Evolutionary conservation across 2,113 vertebrate genomes (phyloP), one percentile per base, ranked within the genome.

Genomic region (Orycteropus afer): DNA sequence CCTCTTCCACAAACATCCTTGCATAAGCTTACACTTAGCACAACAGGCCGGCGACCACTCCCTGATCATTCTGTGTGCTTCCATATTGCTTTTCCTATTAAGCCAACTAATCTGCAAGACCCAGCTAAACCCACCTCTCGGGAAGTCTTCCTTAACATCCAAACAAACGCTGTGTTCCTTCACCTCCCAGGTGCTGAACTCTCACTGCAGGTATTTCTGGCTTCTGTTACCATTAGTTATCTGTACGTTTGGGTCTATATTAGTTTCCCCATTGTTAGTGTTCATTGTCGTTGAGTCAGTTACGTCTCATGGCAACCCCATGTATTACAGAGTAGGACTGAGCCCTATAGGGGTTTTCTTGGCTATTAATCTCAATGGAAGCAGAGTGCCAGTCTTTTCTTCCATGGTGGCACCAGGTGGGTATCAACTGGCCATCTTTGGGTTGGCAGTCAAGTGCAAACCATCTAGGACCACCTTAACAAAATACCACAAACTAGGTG

Each of bases 171-270:
- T 49, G 61, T 13, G 15, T 18, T 34, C 76, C 57, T 73, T 42
- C 9, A 57, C 37, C 4, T 25, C 11, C 9, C 85, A 22, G 15
- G 37, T 0, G 1, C 93, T 61, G 25, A 32, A 3, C 23, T 27
- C 77, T 34, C n/a, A 5, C 8, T 5, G 34, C 3, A 2, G 45
- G n/a, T 9, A 10, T 55, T 61, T 79, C 79, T 51, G 59, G 47
- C 37, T 7, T 37, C 77, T 3, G 23, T 5, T 1, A 2, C 53
- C n/a, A 2, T 29, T 3, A 32, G n/a, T 45, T 22, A 8, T 0
- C 1, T 4, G 14, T 4, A 63, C 51, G 63, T 37, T 11, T 23
- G 22, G 15, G 34, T 37, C 65, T 61, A 25, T 25, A 61, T 61
- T 61, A 61, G 59, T 27, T 5, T n/a, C 32, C 15, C 12, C 3